These are phyloP conservation scores for Eupithecia abbreviata DNA, from an alignment of 2,888 invertebrate species.

Conservation along the genomic window DNA sequence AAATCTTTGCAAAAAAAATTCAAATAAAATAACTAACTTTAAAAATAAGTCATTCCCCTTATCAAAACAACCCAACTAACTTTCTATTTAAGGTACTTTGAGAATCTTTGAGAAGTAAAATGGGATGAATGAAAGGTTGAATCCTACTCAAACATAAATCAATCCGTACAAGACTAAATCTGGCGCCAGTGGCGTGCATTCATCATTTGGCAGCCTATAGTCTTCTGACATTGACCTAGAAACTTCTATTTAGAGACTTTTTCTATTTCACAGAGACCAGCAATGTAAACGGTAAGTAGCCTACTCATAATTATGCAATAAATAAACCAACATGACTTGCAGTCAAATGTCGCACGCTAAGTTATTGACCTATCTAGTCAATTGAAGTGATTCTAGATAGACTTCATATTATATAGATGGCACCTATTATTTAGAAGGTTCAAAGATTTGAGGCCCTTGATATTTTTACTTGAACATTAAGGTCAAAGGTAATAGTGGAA, in stretches of 20 bases:
- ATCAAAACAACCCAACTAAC: background rate
- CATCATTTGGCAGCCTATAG: background rate
- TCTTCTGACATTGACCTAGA: constrained; percentile 36
- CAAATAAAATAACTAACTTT: background rate
- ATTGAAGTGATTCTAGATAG: background rate
- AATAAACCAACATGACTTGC: constrained; percentile 1
- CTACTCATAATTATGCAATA: constrained; percentile 11
- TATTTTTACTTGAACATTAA: background rate
- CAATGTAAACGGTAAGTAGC: background rate
- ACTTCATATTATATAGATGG: background rate
- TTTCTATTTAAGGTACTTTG: background rate
- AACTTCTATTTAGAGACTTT: constrained; percentile 19
- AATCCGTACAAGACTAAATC: background rate
- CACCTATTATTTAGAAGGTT: background rate
- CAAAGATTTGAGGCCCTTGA: background rate
- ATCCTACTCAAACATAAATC: background rate
- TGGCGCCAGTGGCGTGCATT: background rate
- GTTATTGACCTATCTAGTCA: background rate
- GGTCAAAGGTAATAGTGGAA: background rate
- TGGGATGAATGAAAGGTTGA: background rate
- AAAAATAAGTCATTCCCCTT: background rate
- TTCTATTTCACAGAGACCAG: constrained; percentile 16
- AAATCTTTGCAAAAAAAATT: too few species aligned
- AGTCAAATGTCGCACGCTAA: background rate
- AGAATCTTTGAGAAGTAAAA: background rate